These are phyloP conservation scores for Oithona nana DNA, from an alignment of 2,888 invertebrate species.

Conservation along the genomic window DNA sequence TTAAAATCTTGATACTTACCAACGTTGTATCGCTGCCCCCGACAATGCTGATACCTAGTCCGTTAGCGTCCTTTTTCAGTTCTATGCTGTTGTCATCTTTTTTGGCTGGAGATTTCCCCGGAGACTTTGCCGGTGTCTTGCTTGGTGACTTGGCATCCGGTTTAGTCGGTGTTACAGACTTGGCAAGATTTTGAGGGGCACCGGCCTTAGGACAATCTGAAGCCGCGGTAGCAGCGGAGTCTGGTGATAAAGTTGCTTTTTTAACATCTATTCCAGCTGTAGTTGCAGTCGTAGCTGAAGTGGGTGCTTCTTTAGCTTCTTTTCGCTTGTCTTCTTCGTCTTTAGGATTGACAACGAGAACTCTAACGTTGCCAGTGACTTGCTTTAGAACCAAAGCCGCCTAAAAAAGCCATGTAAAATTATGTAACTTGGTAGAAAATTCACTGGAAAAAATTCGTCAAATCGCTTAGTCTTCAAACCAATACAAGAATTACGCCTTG, in stretches of 20 bases:
- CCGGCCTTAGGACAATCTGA: too few relatives aligned
- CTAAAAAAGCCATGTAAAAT: too few relatives aligned
- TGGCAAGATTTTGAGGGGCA: too few relatives aligned
- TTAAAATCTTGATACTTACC: not conserved
- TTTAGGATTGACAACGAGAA: constrained; percentile 14
- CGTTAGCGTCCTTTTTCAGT: constrained; percentile 10
- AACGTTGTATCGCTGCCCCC: constrained; percentile 12
- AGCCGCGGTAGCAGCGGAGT: not conserved
- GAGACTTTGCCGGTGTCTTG: constrained; percentile 9
- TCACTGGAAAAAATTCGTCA: too few relatives aligned
- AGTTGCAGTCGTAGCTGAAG: not conserved
- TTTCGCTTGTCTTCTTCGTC: constrained; percentile 7
- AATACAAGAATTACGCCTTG: too few relatives aligned
- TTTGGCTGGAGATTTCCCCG: constrained; percentile 16
- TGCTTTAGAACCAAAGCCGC: constrained; percentile 1
- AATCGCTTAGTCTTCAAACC: too few relatives aligned
- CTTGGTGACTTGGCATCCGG: not conserved
- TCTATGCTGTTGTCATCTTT: constrained; percentile 10
- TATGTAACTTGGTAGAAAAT: too few relatives aligned
- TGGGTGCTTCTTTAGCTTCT: not conserved
- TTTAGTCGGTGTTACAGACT: too few relatives aligned
- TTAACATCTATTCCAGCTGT: too few relatives aligned
- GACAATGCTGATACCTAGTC: constrained; percentile 11
- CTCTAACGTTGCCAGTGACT: constrained; percentile 9
- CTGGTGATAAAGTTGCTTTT: not conserved